Evolutionary conservation across 2,113 vertebrate species (phyloP).

Genomic region (Alaudala cheleensis): DNA sequence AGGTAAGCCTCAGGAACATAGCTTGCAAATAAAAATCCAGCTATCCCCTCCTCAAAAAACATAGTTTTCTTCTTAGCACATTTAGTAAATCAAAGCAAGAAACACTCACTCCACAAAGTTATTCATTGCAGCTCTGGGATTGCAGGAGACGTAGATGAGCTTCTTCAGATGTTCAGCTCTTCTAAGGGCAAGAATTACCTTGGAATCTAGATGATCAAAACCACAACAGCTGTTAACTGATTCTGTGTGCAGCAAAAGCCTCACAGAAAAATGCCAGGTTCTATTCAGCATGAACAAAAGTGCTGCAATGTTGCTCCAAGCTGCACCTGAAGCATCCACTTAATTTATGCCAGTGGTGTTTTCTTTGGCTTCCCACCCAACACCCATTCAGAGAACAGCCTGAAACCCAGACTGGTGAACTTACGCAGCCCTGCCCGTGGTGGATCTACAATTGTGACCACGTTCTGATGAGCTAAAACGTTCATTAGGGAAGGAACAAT

Average conservation of each 20-base stretch:
- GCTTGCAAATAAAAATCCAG: neutral
- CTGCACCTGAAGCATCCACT: neutral
- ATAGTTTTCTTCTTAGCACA: neutral
- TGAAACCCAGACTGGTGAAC: slow-evolving; percentile 38
- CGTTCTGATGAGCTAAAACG: slow-evolving; percentile 74
- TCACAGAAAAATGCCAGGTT: neutral
- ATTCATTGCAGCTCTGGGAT: slow-evolving; percentile 92
- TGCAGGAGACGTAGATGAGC: slow-evolving; percentile 93
- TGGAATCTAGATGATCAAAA: slow-evolving; percentile 82
- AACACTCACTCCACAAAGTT: slow-evolving; percentile 96
- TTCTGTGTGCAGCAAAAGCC: neutral
- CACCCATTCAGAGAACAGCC: neutral
- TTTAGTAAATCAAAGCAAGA: neutral
- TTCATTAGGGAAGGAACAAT: slow-evolving; percentile 87
- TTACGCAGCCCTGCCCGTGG: slow-evolving; percentile 94
- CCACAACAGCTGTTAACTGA: neutral
- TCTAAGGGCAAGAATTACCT: slow-evolving; percentile 91
- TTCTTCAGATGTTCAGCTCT: slow-evolving; percentile 88
- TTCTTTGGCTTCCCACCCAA: neutral
- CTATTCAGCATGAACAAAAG: neutral
- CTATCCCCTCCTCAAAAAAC: neutral
- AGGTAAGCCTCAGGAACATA: accelerated
- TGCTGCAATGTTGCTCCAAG: neutral
- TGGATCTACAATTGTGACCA: slow-evolving; percentile 89
- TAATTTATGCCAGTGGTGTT: neutral